Evolutionary conservation across 2,888 invertebrate genomes (phyloP).

Genomic region (Thecophora atra): DNA sequence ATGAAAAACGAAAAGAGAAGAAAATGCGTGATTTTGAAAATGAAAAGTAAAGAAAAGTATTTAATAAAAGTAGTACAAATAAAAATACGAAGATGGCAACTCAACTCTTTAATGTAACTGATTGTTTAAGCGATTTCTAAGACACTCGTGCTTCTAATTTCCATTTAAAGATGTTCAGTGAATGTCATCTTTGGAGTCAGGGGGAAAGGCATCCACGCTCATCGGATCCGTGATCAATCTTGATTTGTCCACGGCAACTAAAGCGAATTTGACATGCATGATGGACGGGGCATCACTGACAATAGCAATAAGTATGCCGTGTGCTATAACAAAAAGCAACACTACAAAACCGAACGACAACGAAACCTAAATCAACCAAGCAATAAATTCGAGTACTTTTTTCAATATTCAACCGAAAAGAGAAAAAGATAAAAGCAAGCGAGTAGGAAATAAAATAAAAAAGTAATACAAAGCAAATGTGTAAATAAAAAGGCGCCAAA

Average conservation of each 20-base stretch:
- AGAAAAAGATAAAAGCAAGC: neutral
- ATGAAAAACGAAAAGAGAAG: too few species aligned
- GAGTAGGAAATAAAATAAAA: neutral
- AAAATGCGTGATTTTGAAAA: too few species aligned
- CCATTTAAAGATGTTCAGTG: too few species aligned
- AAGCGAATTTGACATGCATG: slow-evolving; percentile 16
- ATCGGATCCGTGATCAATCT: slow-evolving; percentile 10
- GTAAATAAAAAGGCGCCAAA: neutral
- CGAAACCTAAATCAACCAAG: neutral
- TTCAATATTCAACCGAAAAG: neutral
- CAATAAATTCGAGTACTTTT: slow-evolving; percentile 9
- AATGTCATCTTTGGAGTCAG: too few species aligned
- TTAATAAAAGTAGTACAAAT: too few species aligned
- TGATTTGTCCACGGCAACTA: slow-evolving; percentile 13
- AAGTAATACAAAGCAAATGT: neutral
- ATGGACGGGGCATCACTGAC: slow-evolving; percentile 5
- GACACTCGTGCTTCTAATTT: too few species aligned
- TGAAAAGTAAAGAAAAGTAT: too few species aligned
- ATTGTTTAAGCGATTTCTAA: too few species aligned
- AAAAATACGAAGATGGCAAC: too few species aligned
- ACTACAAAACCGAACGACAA: neutral
- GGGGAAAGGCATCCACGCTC: neutral
- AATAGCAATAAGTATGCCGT: neutral
- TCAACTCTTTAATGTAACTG: too few species aligned
- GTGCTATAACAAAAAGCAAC: neutral